Percentiles rank a stretch among this genome's conserved stretches.
These are phyloP conservation scores for Phylloscopus trochiloides DNA, from an alignment of 2,113 vertebrate species.

Conservation along the genomic window DNA sequence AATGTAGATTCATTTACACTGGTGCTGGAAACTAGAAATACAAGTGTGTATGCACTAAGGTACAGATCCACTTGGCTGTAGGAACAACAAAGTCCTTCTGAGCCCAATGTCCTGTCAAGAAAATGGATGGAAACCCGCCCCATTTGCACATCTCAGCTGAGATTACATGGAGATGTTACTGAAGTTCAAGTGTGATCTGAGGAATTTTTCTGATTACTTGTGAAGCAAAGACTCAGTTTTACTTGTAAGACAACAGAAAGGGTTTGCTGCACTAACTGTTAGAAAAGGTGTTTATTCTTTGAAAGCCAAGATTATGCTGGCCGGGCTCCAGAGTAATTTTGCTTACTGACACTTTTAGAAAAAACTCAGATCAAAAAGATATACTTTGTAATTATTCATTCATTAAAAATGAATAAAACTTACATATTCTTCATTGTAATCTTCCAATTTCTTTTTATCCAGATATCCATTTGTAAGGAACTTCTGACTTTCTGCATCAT, in stretches of 20 bases:
- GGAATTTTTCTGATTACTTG: background rate
- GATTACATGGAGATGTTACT: background rate
- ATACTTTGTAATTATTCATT: background rate
- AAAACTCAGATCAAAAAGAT: background rate
- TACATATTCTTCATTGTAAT: slow-evolving; percentile 92
- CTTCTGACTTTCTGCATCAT: slow-evolving; percentile 89
- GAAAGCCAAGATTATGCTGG: slow-evolving; percentile 51
- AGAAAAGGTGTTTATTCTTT: slow-evolving; percentile 35
- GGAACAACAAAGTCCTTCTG: background rate
- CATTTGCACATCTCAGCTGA: background rate
- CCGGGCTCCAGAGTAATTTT: slow-evolving; percentile 26
- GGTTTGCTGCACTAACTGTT: background rate
- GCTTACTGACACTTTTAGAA: background rate
- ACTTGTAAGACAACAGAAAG: background rate
- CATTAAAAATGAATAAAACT: slow-evolving; percentile 61
- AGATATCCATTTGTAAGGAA: slow-evolving; percentile 89
- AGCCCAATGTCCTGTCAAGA: background rate
- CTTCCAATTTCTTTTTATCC: slow-evolving; percentile 87
- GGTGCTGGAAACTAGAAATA: background rate
- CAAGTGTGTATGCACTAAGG: accelerated
- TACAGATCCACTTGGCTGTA: background rate
- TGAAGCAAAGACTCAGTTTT: background rate
- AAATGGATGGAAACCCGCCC: background rate
- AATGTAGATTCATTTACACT: background rate
- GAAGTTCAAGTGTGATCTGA: background rate